Evolutionary conservation across 2,113 vertebrate species (phyloP), one percentile per base, ranked within the genome.

Genomic region (Galbula dea): DNA sequence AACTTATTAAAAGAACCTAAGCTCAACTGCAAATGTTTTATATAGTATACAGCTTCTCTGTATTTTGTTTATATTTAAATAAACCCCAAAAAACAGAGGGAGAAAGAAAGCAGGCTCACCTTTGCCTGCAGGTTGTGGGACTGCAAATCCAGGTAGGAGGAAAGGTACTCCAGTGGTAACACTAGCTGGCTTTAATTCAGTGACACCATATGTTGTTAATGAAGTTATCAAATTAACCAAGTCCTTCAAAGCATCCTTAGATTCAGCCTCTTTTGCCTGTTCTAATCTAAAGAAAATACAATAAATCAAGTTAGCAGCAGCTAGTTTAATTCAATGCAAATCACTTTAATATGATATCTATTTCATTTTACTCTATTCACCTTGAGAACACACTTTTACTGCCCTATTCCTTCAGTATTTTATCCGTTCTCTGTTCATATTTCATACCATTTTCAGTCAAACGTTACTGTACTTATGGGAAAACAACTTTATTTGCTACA

Each of bases 201-300:
- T 99, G 94, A 99, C 98, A 29, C 99, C 99, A 0, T 99, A 99
- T 0, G 99, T 99, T 95, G 98, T 99, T 88, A 99, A 96, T 83
- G 99, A 99, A 62, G 99, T 99, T 95, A 99, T 98, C 98, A 99
- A 97, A 97, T 99, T 99, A 54, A 99, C 99, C 65, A 99, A 98
- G 79, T 99, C 99, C 97, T 98, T 99, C 97, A 99, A 97, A 34
- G 99, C 99, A 68, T 99, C 99, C 97, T 99, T 99, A 20, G 98
- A 98, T 94, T 99, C 99, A 19, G 99, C 98, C 93, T 99, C 99
- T 96, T 99, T 99, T 91, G 98, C 98, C 97, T 99, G 99, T 92
- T 99, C 99, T 98, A 99, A 97, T 94, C 99, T 99, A 97, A 65
- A 94, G 39, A 81, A 63, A 78, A 73, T 7, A 84, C 32, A 84